Percentiles rank a stretch among this genome's conserved stretches.
These are phyloP conservation scores for Dasypogon diadema DNA, from an alignment of 2,888 invertebrate genomes.

Conservation along the genomic window DNA sequence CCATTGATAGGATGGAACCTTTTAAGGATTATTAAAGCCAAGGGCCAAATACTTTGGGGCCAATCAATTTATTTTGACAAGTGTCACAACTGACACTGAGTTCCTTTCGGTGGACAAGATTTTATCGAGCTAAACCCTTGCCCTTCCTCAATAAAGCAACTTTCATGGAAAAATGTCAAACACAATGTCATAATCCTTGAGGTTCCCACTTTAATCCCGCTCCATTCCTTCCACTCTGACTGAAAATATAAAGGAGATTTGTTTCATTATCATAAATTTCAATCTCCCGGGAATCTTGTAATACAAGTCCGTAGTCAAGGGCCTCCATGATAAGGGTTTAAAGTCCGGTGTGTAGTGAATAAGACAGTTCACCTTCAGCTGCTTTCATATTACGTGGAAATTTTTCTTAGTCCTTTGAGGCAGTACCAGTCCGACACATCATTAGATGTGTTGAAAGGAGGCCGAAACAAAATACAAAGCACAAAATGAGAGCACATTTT, in stretches of 20 bases:
- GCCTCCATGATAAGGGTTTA: constrained; percentile 24
- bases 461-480: neutral
- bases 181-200: constrained; percentile 52
- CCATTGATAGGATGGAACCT: constrained; percentile 25
- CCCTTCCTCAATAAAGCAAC: neutral
- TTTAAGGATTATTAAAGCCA: constrained; percentile 52
- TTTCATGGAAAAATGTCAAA: constrained; percentile 51
- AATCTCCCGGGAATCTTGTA: constrained; percentile 20
- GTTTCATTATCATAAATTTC: constrained; percentile 38
- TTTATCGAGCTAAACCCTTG: constrained; percentile 17
- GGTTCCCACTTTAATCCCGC: constrained; percentile 48
- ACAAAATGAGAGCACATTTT: neutral
- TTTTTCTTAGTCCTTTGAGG: constrained; percentile 4
- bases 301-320: neutral
- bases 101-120: constrained; percentile 26
- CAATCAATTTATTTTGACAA: constrained; percentile 54
- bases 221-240: neutral
- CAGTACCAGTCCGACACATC: neutral
- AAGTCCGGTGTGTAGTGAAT: constrained; percentile 12
- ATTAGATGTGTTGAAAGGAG: constrained; percentile 18
- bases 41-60: neutral
- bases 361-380: constrained; percentile 22
- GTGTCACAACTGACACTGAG: constrained; percentile 53
- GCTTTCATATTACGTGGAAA: constrained; percentile 4
- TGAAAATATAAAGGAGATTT: constrained; percentile 17